phyloP scores from a whole-genome alignment of 2,113 vertebrate species.

The Quiscalus mexicanus region DNA sequence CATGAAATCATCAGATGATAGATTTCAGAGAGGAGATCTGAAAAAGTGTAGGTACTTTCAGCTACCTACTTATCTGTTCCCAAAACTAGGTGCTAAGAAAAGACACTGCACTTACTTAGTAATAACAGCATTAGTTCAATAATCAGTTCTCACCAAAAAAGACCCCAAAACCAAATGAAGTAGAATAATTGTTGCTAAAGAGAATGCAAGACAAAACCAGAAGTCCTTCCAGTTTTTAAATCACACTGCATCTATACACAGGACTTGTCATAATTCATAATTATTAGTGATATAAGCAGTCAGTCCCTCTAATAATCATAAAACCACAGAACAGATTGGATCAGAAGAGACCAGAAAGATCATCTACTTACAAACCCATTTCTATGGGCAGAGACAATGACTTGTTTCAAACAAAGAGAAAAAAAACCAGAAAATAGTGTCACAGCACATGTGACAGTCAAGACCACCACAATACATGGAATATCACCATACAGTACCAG shows the following conservation, averaged over 20 bases:
- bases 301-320: not conserved
- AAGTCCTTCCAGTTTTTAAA: not conserved
- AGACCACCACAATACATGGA: not conserved
- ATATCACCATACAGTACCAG: not conserved
- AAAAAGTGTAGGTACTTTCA: not conserved
- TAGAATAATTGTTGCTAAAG: not conserved
- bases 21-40: not conserved
- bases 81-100: not conserved
- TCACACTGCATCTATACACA: not conserved
- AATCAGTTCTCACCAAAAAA: not conserved
- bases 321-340: not conserved
- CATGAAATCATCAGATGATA: not conserved
- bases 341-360: not conserved
- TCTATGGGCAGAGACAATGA: not conserved
- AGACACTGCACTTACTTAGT: not conserved
- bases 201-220: not conserved
- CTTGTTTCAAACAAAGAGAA: not conserved
- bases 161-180: accelerated
- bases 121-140: not conserved
- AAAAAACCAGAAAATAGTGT: not conserved
- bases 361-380: not conserved
- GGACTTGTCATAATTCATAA: not conserved
- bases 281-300: not conserved
- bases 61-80: not conserved
- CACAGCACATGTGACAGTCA: not conserved